phyloP scores from a whole-genome alignment of 2,888 invertebrate genomes.

The Drosophila hamatofila region DNA sequence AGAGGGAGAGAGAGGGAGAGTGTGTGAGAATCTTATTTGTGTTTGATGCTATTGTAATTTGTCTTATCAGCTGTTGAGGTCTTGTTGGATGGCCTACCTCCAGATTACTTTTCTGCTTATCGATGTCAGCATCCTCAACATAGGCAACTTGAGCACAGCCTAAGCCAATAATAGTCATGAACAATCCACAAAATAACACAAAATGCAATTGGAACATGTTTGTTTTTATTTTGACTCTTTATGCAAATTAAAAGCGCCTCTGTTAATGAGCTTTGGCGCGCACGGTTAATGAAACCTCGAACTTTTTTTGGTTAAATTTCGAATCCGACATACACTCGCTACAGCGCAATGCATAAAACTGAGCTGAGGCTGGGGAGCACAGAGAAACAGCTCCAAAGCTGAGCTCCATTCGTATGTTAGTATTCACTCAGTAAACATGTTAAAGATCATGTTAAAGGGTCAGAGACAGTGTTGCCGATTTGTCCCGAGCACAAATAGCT shows the following conservation, averaged over 20 bases:
- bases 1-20: neutral
- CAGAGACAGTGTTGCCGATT: too few relatives aligned
- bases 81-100: slow-evolving; percentile 64
- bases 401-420: neutral
- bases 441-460: slow-evolving; percentile 35
- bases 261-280: slow-evolving; percentile 2
- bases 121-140: slow-evolving; percentile 73
- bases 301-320: neutral
- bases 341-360: slow-evolving; percentile 31
- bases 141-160: slow-evolving; percentile 70
- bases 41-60: neutral
- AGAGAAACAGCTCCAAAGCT: slow-evolving; percentile 20
- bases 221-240: neutral
- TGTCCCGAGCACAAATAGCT: too few relatives aligned
- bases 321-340: slow-evolving; percentile 2
- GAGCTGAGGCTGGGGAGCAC: slow-evolving; percentile 3
- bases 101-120: slow-evolving; percentile 79
- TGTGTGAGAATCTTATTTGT: slow-evolving; percentile 6
- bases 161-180: slow-evolving; percentile 35
- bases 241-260: slow-evolving; percentile 35
- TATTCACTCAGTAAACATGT: slow-evolving; percentile 15
- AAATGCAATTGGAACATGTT: slow-evolving; percentile 45
- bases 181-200: slow-evolving; percentile 29
- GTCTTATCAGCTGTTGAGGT: slow-evolving; percentile 44
- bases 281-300: neutral